Percentiles rank a stretch among this genome's conserved stretches.
Evolutionary conservation across 2,888 invertebrate genomes (phyloP).

Genomic region (Chymomyza amoena): DNA sequence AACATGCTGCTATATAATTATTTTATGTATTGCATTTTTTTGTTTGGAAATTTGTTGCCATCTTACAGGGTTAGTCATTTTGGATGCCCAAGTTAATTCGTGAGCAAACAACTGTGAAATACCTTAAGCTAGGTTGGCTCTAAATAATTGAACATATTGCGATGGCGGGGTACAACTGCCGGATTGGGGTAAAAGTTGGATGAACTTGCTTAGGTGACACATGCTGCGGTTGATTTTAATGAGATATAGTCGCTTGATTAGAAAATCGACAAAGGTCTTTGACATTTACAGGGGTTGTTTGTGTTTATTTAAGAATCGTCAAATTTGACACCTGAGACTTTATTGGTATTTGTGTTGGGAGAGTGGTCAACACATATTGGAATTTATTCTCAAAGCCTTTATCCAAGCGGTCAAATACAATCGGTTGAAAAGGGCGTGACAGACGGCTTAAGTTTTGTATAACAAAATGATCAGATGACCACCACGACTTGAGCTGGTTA

Average conservation of each 20-base stretch:
- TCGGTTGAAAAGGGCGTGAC: no score
- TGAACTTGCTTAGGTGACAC: background rate
- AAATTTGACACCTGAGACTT: background rate
- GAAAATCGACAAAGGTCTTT: background rate
- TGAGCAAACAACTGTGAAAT: background rate
- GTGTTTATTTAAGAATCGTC: background rate
- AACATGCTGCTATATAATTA: background rate
- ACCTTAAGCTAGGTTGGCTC: background rate
- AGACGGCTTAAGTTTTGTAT: no score
- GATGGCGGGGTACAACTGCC: background rate
- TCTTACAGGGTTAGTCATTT: background rate
- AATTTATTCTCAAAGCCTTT: background rate
- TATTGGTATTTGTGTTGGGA: background rate
- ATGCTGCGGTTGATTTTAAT: background rate
- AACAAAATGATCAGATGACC: no score
- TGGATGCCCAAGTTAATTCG: background rate
- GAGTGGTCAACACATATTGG: no score
- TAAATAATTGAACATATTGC: background rate
- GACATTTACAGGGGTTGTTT: background rate
- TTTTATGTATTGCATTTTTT: background rate
- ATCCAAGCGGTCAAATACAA: no score
- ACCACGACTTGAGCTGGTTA: no score
- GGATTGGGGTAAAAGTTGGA: background rate
- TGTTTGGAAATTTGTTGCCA: background rate
- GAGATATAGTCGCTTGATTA: background rate